A percentile compares a stretch with the other conserved stretches of the same genome.
These are phyloP conservation scores for Monoplex corrugatus DNA, from an alignment of 2,888 invertebrate genomes.

Conservation along the genomic window DNA sequence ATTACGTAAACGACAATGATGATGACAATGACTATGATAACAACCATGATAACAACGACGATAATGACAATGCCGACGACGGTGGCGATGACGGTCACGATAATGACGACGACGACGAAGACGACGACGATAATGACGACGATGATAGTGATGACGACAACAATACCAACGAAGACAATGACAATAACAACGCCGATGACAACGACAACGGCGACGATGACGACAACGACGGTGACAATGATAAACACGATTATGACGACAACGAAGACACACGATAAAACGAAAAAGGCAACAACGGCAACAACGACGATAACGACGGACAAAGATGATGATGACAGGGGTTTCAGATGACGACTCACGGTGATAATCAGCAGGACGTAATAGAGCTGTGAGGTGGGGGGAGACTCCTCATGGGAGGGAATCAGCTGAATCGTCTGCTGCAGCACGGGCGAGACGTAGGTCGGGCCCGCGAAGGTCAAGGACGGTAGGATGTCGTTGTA, in stretches of 20 bases:
- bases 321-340: background rate
- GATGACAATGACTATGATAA: no score
- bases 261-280: no score
- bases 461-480: constrained; percentile 68
- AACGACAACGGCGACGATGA: no score
- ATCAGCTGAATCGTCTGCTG: constrained; percentile 61
- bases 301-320: no score
- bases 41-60: background rate
- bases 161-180: no score
- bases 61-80: background rate
- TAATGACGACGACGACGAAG: background rate
- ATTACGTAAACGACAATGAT: no score
- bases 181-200: no score
- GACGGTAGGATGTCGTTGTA: constrained; percentile 63
- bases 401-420: constrained; percentile 57
- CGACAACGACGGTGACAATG: no score
- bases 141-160: no score
- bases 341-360: constrained; percentile 48
- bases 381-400: constrained; percentile 56
- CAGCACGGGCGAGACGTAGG: constrained; percentile 66
- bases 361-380: constrained; percentile 68
- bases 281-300: no score
- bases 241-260: no score
- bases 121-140: no score
- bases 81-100: background rate